Evolutionary conservation across 2,797 vertebrate genomes (phyloP), one percentile per base, ranked within the genome.

Genomic region (Brachyalestes nurse): DNA sequence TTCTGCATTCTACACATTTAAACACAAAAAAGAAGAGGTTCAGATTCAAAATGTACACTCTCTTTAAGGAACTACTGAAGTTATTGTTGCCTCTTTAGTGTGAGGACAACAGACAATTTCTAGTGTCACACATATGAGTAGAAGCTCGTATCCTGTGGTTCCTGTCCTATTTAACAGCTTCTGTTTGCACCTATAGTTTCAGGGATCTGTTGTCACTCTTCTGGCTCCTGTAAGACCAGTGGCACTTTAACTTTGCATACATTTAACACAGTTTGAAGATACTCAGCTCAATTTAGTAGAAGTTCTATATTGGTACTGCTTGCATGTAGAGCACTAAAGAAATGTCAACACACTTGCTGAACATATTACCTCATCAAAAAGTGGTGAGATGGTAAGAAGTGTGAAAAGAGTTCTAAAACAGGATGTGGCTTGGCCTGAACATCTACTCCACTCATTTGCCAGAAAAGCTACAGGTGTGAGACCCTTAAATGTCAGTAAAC

Each of bases 401-500:
- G 5, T 28, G 8, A 19, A 45, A 45, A 45, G 40, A 42, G 47
- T 14, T 42, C n/a, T 74, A 12, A 21, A 65, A 81, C 79, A 81
- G 79, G 79, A 78, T 78, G 83, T 84, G 75, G 75, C 40, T 70
- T 78, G 71, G 28, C 71, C 42, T 12, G 19, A 40, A 25, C 57
- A 60, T 25, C 28, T 64, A 40, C 14, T 23, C 21, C 28, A 61
- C 53, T 74, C 62, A 74, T 78, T 69, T 82, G 25, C 49, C 65
- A 9, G 2, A 58, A 62, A 66, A 25, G 25, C n/a, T 42, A 23
- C 64, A 40, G 19, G 21, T 49, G 53, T 61, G 16, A 51, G 17
- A 10, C 28, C n/a, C 7, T 13, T 51, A 51, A 51, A 51, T 12
- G 13, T 14, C 47, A 51, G 47, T 51, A 14, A 4, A 13, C 47